These are phyloP conservation scores for Drosophila eugracilis DNA, from an alignment of 1,140 invertebrate genomes.

Conservation along the genomic window DNA sequence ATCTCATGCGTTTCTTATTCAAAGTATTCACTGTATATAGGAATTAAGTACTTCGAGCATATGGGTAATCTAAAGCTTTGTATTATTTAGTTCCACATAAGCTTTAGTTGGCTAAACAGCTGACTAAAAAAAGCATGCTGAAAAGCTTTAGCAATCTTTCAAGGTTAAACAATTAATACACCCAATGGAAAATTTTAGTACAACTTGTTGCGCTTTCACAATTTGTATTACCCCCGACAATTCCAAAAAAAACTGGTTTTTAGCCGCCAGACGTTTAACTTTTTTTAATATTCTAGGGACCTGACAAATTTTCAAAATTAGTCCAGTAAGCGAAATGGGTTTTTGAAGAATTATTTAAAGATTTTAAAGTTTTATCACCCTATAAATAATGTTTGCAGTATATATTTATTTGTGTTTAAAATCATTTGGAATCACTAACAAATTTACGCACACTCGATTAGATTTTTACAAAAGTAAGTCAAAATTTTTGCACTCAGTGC, in stretches of 20 bases:
- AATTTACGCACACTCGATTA: neutral
- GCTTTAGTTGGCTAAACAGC: conserved; percentile 12
- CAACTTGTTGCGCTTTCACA: neutral
- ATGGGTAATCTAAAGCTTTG: conserved; percentile 28
- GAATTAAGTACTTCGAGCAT: conserved; percentile 6
- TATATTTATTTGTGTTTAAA: conserved; percentile 10
- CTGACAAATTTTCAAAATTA: neutral
- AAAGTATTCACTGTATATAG: conserved; percentile 14
- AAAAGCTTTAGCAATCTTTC: conserved; percentile 29
- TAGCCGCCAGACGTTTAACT: neutral
- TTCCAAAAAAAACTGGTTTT: conserved; percentile 19
- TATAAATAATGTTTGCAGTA: neutral
- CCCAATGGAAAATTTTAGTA: conserved; percentile 2
- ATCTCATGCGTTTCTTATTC: neutral
- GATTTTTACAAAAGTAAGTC: neutral
- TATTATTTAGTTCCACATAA: conserved; percentile 32
- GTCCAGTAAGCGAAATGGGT: neutral
- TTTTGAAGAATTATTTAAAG: too few species aligned
- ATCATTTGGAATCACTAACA: neutral
- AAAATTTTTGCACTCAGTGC: conserved; percentile 5
- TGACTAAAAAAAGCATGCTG: conserved; percentile 19
- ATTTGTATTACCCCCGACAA: neutral
- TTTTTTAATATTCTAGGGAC: neutral
- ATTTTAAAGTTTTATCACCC: neutral
- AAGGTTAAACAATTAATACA: conserved; percentile 26